Conservation (phyloP, 37 sponge, comb jelly and placozoan genomes). For the Eunapius fragilis region DNA sequence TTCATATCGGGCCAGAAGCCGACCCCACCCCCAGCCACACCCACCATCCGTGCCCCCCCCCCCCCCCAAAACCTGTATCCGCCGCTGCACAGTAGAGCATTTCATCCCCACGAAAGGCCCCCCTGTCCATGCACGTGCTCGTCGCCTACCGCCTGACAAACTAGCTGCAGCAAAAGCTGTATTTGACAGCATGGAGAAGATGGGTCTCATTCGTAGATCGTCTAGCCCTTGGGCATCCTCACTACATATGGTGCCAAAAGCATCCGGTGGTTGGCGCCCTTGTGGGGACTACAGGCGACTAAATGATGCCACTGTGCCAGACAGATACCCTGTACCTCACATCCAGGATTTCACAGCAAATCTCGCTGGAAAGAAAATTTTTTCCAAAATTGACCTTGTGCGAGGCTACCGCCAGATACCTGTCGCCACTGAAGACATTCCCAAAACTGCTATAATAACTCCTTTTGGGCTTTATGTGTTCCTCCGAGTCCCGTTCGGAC, state of each 20-base stretch:
- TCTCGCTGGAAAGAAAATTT: background rate
- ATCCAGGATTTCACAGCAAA: constrained; percentile 16
- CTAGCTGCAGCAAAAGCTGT: constrained; percentile 8
- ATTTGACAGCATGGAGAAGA: constrained; percentile 29
- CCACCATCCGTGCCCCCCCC: too few species aligned
- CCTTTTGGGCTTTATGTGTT: constrained; percentile 14
- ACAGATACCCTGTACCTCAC: constrained; percentile 33
- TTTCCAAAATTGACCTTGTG: constrained; percentile 20
- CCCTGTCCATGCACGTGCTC: constrained; percentile 34
- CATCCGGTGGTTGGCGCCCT: constrained; percentile 58
- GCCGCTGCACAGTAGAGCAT: constrained; percentile 40
- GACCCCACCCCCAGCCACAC: too few species aligned
- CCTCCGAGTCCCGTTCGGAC: constrained; percentile 39
- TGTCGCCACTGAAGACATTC: constrained; percentile 20
- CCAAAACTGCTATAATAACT: constrained; percentile 19
- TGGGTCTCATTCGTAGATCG: constrained; percentile 44
- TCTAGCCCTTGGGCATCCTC: constrained; percentile 37
- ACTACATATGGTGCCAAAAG: constrained; percentile 58
- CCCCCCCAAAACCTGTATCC: too few species aligned
- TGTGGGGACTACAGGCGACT: constrained; percentile 50
- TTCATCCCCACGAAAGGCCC: constrained; percentile 45
- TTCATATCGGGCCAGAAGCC: too few species aligned
- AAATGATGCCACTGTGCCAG: constrained; percentile 24
- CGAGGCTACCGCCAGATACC: constrained; percentile 56
- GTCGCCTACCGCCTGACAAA: constrained; percentile 27